Evolutionary conservation across 2,113 vertebrate species (phyloP).

Genomic region (Cyprinodon brontotheroides): DNA sequence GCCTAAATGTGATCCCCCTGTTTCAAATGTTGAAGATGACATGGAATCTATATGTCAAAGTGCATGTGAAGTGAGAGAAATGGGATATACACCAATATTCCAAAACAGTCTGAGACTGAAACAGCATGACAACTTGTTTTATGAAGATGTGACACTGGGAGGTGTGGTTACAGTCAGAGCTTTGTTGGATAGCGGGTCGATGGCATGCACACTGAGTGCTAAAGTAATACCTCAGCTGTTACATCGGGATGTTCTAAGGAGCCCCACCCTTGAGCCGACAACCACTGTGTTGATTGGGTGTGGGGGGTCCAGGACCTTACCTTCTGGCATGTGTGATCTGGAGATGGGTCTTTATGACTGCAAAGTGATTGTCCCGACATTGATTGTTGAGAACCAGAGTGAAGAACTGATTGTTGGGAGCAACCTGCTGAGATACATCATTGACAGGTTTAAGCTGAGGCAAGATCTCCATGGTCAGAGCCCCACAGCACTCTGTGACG

Average conservation of each 20-base stretch:
- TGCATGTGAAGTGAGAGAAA: background rate
- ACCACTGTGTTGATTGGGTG: background rate
- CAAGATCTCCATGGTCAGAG: background rate
- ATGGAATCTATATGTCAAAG: background rate
- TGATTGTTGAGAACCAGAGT: slow-evolving; percentile 3
- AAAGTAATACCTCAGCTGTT: background rate
- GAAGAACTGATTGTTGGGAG: slow-evolving; percentile 8
- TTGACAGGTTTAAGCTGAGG: background rate
- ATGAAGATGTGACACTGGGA: background rate
- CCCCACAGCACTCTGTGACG: background rate
- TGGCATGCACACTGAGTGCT: background rate
- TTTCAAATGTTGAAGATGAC: background rate
- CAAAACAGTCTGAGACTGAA: background rate
- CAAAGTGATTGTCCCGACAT: background rate
- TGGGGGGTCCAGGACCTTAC: slow-evolving; percentile 7
- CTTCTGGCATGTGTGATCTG: slow-evolving; percentile 3
- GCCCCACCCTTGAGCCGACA: background rate
- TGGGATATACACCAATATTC: background rate
- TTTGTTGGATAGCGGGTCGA: background rate
- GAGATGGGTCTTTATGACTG: background rate
- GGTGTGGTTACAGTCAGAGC: background rate
- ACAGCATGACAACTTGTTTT: slow-evolving; percentile 1
- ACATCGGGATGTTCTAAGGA: background rate
- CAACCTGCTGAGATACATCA: background rate
- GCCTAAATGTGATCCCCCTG: background rate